Evolutionary conservation across 2,888 invertebrate genomes (phyloP).

Genomic region (Trachelus stipa): DNA sequence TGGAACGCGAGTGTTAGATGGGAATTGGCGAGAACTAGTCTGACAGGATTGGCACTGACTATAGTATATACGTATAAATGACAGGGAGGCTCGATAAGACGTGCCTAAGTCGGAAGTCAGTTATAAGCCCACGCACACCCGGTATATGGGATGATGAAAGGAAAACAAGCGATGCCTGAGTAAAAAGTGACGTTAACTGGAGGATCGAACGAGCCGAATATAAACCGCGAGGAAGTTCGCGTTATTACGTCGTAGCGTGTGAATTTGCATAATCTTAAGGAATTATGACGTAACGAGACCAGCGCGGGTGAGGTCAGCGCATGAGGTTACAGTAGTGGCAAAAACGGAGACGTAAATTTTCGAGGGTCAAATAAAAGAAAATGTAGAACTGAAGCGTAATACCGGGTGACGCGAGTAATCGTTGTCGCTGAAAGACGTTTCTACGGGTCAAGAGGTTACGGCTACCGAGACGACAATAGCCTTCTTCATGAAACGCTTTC

Average conservation of each 20-base stretch:
- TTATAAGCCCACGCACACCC: background rate
- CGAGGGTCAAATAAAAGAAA: constrained; percentile 11
- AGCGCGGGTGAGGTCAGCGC: constrained; percentile 2
- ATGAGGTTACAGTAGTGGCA: background rate
- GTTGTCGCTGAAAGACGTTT: too few relatives aligned
- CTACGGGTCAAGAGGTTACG: too few relatives aligned
- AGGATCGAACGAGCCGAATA: background rate
- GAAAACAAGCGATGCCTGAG: background rate
- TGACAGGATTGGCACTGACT: background rate
- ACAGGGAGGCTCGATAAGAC: background rate
- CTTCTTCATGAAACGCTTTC: too few relatives aligned
- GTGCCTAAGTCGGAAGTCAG: background rate
- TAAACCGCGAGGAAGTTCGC: background rate
- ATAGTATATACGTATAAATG: background rate
- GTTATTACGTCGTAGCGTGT: background rate
- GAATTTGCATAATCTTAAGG: background rate
- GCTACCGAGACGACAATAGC: too few relatives aligned
- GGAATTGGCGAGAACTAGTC: background rate
- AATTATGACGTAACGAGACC: background rate
- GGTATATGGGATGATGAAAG: background rate
- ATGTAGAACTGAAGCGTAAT: constrained; percentile 14
- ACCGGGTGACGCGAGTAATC: too few relatives aligned
- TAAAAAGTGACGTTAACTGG: background rate
- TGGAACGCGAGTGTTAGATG: background rate
- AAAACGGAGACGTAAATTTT: background rate